Base-by-base conservation (phyloP, 2,113 vertebrate genomes). In the Zosterops borbonicus region DNA sequence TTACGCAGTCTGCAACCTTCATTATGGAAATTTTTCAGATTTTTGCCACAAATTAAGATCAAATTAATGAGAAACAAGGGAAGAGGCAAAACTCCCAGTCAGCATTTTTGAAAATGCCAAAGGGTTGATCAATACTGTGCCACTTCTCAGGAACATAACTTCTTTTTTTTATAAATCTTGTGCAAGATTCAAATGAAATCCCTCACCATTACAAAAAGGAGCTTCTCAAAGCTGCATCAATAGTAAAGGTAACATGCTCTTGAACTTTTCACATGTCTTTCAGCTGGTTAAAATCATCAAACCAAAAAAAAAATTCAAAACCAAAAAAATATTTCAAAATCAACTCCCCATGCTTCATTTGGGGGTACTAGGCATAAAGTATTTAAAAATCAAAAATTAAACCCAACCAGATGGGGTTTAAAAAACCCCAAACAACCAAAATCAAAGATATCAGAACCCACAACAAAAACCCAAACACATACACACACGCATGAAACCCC, bases 391-490 rank as follows among this genome's bases (percentile, higher is more conserved):
- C 3, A 42, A 42, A 79, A 31, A 17, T 12, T 5, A 63, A 35
- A 49, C 9, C 31, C 1, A 73, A 53, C 11, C 49, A 62, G 28
- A 23, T 14, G 25, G 39, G 59, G 50, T 39, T 39, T 39, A 19
- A 47, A 86, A 58, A 21, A 3, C 2, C 25, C 6, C 31, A 67
- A 49, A 59, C 16, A 33, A 50, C 16, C 33, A 33, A 76, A 75
- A 29, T 5, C 19, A n/a, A 41, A 47, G 17, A 60, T 28, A 47
- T 59, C 29, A 65, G 60, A 73, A 19, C 16, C 12, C 9, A 35
- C 9, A n/a, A 53, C 22, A 69, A 46, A 31, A 63, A 12, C 4
- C 6, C 17, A n/a, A n/a, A 62, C 0, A 2, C 17, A 44, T 4
- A 4, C 17, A 55, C 23, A 23, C 11, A 47, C 10, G 64, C 27